Evolutionary conservation across 2,797 vertebrate genomes (phyloP), one percentile per base, ranked within the genome.

Genomic region (Acanthurus tractus): DNA sequence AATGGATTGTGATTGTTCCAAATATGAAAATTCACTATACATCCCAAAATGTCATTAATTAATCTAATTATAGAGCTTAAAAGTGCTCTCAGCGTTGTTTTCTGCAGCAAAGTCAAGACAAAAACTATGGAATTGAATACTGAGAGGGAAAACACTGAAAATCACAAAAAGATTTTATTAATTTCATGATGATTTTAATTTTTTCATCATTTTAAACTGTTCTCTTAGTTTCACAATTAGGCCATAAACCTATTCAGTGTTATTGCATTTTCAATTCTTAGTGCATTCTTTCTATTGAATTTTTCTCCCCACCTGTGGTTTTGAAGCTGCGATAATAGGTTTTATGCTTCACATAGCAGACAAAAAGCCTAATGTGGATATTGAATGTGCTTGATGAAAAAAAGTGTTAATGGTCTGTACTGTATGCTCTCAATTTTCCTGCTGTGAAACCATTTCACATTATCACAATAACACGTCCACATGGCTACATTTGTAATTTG

Each of bases 301-400:
- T 38, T 4, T 40, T 50, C 22, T 18, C n/a, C 18, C 15, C 29
- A 34, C 15, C 22, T 57, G 45, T 63, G 52, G 55, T 40, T 78
- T 57, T 65, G 44, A 74, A 56, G 55, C 55, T 52, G 65, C 55
- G 58, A 57, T 70, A 34, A 73, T 18, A 29, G 20, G 42, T 64
- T 70, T 50, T 44, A 74, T 17, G 63, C 46, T 38, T 34, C 34
- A 50, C 61, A 22, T 54, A 56, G 76, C n/a, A 15, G 6, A 58
- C 2, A 56, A 4, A 53, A 23, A 56, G 23, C n/a, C 6, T 25
- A 25, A 23, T 48, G 40, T 40, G 45, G 20, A 40, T 22, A 58
- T 59, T 58, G 22, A 59, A 36, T 61, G 34, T 29, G 34, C 23
- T 58, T 22, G 8, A 6, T 56, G 36, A 15, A 61, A 62, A 62